Evolutionary conservation across 2,888 invertebrate species (phyloP), one percentile per base, ranked within the genome.

Genomic region (Agrilus cyanescens): DNA sequence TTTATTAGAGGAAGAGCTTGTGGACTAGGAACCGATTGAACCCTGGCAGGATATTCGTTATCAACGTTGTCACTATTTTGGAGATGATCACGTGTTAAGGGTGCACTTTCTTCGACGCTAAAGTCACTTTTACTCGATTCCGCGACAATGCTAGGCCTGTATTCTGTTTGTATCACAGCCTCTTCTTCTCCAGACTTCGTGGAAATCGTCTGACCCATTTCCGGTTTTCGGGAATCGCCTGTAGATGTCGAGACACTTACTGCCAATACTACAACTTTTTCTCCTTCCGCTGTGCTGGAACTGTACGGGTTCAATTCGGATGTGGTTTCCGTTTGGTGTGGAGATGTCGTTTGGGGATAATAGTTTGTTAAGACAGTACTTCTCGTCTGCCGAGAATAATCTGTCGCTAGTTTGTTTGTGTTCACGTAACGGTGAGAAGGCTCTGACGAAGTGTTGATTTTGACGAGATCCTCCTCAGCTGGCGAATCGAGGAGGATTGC

Each of bases 41-140:
- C 53, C 20, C 50, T 57, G 10, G 60, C 58, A 25, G 59, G 57
- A 50, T 57, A 57, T 18, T 51, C 52, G 36, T 52, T 45, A 25
- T 57, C 53, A 12, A 50, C 48, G 55, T 64, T 62, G 10, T 25
- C 25, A 10, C 8, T 8, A 4, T 25, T 25, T 25, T 25, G 25
- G 25, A 10, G 25, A 10, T 25, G 25, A 10, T 25, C 25, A 18
- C 63, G 67, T 32, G 73, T 74, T 41, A 72, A 68, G 4, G 75
- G 75, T 39, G 71, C 71, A 3, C 65, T 65, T 58, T 76, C 76
- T 53, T 77, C 76, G 4, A 76, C 72, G 40, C 69, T 71, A 47
- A 76, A 71, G 45, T 74, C 74, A 53, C 72, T 75, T 54, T 73
- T 72, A 51, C 73, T 76, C 2, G 72, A 72, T 43, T 73, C 72